Evolutionary conservation across 1,140 invertebrate genomes (phyloP).

Genomic region (Cyrtorhinus lividipennis): DNA sequence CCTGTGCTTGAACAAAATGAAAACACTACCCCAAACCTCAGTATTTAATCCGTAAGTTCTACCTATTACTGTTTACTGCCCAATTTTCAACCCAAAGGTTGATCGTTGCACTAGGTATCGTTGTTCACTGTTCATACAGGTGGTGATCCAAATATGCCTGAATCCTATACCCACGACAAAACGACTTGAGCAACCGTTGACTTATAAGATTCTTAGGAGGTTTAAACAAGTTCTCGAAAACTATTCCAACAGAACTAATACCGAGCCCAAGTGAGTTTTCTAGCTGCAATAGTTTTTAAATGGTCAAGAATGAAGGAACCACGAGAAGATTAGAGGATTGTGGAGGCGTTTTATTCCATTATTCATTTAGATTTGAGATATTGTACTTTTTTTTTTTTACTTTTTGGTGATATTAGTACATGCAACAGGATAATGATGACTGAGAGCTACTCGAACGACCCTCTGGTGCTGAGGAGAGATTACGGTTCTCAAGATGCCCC

Average conservation of each 20-base stretch:
- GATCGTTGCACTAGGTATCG: no score
- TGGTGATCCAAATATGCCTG: slow-evolving; percentile 27
- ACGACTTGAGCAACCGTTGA: slow-evolving; percentile 44
- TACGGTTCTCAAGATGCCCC: slow-evolving; percentile 27
- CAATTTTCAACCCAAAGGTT: no score
- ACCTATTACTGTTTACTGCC: no score
- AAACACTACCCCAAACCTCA: no score
- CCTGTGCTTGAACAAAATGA: neutral
- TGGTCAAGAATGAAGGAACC: neutral
- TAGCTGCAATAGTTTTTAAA: neutral
- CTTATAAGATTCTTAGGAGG: slow-evolving; percentile 42
- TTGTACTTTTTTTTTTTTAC: no score
- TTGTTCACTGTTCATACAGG: no score
- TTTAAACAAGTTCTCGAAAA: slow-evolving; percentile 47
- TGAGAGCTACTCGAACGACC: slow-evolving; percentile 28
- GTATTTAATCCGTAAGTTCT: no score
- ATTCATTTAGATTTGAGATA: no score
- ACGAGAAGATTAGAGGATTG: no score
- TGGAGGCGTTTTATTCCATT: no score
- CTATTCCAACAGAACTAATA: slow-evolving; percentile 28
- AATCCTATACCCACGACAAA: slow-evolving; percentile 42
- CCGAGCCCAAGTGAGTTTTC: neutral
- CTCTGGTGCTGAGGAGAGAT: slow-evolving; percentile 28
- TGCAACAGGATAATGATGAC: slow-evolving; percentile 30
- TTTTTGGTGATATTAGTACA: neutral